Conservation (phyloP, 2,797 vertebrate genomes). For the Hydrophis major region DNA sequence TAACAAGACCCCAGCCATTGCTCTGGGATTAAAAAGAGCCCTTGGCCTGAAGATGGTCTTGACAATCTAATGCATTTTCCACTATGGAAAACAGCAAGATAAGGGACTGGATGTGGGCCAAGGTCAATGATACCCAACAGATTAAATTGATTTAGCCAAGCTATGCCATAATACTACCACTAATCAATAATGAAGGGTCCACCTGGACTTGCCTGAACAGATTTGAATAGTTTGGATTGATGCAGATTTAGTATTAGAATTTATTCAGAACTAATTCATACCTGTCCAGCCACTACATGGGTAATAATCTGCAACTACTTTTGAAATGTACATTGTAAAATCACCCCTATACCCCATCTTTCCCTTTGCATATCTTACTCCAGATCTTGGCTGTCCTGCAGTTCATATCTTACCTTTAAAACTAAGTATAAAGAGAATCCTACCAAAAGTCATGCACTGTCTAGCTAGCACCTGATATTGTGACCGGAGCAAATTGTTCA, state of each 20-base stretch:
- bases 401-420: neutral
- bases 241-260: neutral
- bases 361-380: neutral
- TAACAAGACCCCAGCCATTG: neutral
- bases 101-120: neutral
- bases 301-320: neutral
- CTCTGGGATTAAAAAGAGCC: neutral
- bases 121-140: neutral
- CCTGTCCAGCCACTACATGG: neutral
- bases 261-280: neutral
- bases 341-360: neutral
- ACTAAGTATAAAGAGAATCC: neutral
- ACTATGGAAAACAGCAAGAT: neutral
- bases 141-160: neutral
- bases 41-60: neutral
- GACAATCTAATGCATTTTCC: neutral
- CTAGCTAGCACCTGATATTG: neutral
- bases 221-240: neutral
- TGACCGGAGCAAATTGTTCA: neutral
- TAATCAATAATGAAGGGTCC: neutral
- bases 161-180: neutral
- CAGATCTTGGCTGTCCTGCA: neutral
- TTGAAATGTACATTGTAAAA: neutral
- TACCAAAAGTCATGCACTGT: neutral
- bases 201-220: neutral